Evolutionary conservation across 2,888 invertebrate genomes (phyloP), one percentile per base, ranked within the genome.

Genomic region (Therioaphis trifolii): DNA sequence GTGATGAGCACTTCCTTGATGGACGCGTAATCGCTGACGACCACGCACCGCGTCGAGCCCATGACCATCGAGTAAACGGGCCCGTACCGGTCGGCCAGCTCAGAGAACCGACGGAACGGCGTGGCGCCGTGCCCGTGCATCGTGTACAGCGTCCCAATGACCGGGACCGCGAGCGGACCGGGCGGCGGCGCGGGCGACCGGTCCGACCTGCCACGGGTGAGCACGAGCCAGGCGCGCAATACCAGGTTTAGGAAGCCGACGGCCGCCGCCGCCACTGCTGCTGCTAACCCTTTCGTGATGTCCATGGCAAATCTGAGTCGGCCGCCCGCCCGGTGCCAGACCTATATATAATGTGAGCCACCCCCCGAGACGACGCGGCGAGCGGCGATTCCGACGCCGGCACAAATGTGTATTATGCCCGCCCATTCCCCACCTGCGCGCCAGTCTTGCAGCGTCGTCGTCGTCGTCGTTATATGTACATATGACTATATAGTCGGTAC

Each of bases 1-100:
- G 93, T 92, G 87, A 94, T 94, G 35, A 95, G 89, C 74, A 95
- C 94, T 87, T 94, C 94, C 85, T 92, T 91, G 86, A 94, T 93
- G 49, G 93, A 89, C 21, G 91, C 91, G 87, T 93, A 91, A 88
- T 92, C 94, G 88, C 93, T 94, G 61, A 95, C 94, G 35, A 95
- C 92, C 27, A 95, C 89, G 88, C 94, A 95, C 71, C 92, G 91
- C 0, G 92, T 90, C 18, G 91, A 89, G 2, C 95, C 95, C 85
- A 95, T 89, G 78, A 91, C 92, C 85, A 95, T 89, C 85, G 92
- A 91, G 88, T 92, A 95, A 66, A 94, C 92, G 86, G 94, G 93
- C 3, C 95, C 95, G 87, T 94, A 94, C 21, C 90, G 89, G 86
- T 92, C 91, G 3, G 93, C 90, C 63, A 95, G 88, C n/a, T 90